Evolutionary conservation across 1,140 invertebrate genomes (phyloP), one percentile per base, ranked within the genome.

Genomic region (Heliconius congener): DNA sequence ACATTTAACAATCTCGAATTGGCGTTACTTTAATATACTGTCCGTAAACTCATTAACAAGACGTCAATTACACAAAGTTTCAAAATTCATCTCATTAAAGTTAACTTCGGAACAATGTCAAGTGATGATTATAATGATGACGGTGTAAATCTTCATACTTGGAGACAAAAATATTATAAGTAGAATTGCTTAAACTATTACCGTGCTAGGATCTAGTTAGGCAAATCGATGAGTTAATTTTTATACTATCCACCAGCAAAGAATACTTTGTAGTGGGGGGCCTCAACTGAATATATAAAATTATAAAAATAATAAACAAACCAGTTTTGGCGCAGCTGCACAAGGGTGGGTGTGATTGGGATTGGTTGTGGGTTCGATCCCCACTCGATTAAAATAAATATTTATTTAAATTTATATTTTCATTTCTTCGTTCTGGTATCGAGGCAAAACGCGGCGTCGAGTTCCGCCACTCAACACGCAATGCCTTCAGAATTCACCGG

Each of bases 61-160:
- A 30, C 60, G 60, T 66, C 60, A 66, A 66, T 66, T 66, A 16
- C 27, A 66, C 3, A 66, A 66, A 66, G 9, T 66, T 66, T 66
- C 60, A 66, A 66, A 66, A 16, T 66, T 66, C 60, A 27, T 66
- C 60, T 66, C 60, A 66, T 66, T 66, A 66, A 66, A 66, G 60
- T 66, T 66, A 66, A 66, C 60, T 66, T 66, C 27, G 60, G 8
- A 27, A 66, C 27, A 66, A 66, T 66, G 60, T 66, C 23, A 66
- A 66, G 60, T 9, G 60, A 66, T 66, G 23, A 66, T 30, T 66
- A 66, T 66, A 23, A 66, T 30, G 27, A 66, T 66, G 11, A 13
- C 23, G 1, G 60, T 16, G 23, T 66, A n/a, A 66, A 30, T 30
- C 60, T 30, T 66, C 27, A 16, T 66, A 30, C 13, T 27, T 16